A percentile compares a stretch with the other conserved stretches of the same genome.
phyloP scores from a whole-genome alignment of 2,113 vertebrate genomes.

The Apteryx mantelli region DNA sequence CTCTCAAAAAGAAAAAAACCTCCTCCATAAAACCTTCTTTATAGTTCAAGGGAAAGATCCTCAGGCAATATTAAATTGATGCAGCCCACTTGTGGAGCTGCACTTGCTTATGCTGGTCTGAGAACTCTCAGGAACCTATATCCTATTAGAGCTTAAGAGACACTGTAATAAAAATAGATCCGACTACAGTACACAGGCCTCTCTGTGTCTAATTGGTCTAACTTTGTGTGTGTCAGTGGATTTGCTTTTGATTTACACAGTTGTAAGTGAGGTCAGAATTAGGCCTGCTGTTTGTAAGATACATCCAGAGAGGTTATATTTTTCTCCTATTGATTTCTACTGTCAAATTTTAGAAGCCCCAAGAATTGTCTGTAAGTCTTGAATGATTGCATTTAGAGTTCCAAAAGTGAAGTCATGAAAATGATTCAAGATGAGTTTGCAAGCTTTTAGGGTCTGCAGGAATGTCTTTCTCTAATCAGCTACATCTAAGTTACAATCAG shows the following conservation, averaged over 20 bases:
- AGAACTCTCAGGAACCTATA: neutral
- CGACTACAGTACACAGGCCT: neutral
- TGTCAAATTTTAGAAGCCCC: neutral
- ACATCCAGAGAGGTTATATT: neutral
- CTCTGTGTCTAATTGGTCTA: neutral
- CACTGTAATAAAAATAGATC: neutral
- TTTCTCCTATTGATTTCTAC: neutral
- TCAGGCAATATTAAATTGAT: neutral
- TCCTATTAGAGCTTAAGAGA: conserved; percentile 24
- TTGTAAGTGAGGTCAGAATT: neutral
- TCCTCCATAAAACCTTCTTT: neutral
- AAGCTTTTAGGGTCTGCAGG: neutral
- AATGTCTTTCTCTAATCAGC: neutral
- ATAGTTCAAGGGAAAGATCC: neutral
- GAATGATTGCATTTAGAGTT: neutral
- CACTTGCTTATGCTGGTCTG: neutral
- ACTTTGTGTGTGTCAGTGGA: neutral
- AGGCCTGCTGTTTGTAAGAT: neutral
- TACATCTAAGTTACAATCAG: neutral
- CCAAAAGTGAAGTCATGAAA: neutral
- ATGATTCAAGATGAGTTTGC: neutral
- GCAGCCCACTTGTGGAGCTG: neutral
- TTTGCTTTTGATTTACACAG: neutral
- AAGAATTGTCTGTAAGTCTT: neutral
- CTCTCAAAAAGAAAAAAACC: neutral